Evolutionary conservation across 2,797 vertebrate genomes (phyloP).

Genomic region (Anabacerthia variegaticeps): DNA sequence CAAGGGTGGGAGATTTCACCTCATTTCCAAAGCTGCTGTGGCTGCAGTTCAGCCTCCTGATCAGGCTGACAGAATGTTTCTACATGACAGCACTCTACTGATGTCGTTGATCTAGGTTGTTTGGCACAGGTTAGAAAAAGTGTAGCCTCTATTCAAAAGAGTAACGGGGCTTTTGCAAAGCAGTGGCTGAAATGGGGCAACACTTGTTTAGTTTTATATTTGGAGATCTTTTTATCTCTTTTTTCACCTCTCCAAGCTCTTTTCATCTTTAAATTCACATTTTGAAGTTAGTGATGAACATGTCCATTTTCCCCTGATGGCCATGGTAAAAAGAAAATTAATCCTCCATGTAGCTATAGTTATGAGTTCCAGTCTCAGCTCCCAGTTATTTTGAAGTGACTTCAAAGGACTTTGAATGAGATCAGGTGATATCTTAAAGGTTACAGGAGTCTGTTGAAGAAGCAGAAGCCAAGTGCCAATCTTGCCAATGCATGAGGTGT

Average conservation of each 20-base stretch:
- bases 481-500: neutral
- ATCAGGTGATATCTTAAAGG: neutral
- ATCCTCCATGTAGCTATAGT: neutral
- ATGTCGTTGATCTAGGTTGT: neutral
- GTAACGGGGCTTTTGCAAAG: neutral
- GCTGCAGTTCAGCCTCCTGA: neutral
- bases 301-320: neutral
- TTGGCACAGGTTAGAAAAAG: neutral
- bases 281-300: neutral
- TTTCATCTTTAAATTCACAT: neutral
- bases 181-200: neutral
- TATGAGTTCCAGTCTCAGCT: neutral
- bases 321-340: neutral
- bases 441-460: neutral
- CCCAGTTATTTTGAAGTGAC: neutral
- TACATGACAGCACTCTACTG: neutral
- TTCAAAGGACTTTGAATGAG: neutral
- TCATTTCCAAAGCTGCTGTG: neutral
- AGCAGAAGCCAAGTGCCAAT: neutral
- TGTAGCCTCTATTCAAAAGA: neutral
- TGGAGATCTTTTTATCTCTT: neutral
- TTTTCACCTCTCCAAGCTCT: neutral
- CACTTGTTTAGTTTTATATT: neutral
- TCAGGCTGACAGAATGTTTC: neutral
- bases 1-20: neutral